phyloP scores from a whole-genome alignment of 2,888 invertebrate species.

The Cremastinae sp. region DNA sequence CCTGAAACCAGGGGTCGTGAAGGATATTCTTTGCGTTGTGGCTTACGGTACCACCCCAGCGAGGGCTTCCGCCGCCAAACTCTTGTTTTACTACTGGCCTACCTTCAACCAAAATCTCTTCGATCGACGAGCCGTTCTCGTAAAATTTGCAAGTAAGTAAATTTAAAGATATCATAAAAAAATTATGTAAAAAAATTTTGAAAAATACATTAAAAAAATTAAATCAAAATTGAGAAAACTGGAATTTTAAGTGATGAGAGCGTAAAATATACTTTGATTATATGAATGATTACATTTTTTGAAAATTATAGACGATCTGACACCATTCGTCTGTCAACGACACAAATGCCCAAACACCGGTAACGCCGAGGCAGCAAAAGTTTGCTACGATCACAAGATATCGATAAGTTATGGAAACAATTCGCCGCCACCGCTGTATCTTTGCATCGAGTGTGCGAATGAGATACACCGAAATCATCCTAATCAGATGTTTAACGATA shows the following conservation, averaged over 20 bases:
- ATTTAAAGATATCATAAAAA: neutral
- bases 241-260: too few relatives aligned
- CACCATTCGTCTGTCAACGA: constrained; percentile 93
- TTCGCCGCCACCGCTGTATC: constrained; percentile 95
- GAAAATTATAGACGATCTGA: constrained; percentile 84
- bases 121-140: constrained; percentile 92
- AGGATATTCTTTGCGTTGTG: constrained; percentile 96
- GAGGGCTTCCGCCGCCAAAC: constrained; percentile 96
- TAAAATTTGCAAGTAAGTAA: constrained; percentile 90
- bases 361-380: constrained; percentile 93
- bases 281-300: too few relatives aligned
- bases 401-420: constrained; percentile 93
- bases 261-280: too few relatives aligned
- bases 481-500: constrained; percentile 91
- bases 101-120: constrained; percentile 96
- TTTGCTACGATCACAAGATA: constrained; percentile 96
- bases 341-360: constrained; percentile 95
- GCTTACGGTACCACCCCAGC: constrained; percentile 98
- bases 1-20: constrained; percentile 92
- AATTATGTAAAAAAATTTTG: neutral
- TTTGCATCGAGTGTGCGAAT: constrained; percentile 98
- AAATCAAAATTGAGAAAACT: too few relatives aligned
- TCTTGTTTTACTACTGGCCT: constrained; percentile 99
- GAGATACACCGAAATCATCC: constrained; percentile 94
- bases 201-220: constrained; percentile 30